Evolutionary conservation across 2,113 vertebrate species (phyloP), one percentile per base, ranked within the genome.

Genomic region (Hymenochirus boettgeri): DNA sequence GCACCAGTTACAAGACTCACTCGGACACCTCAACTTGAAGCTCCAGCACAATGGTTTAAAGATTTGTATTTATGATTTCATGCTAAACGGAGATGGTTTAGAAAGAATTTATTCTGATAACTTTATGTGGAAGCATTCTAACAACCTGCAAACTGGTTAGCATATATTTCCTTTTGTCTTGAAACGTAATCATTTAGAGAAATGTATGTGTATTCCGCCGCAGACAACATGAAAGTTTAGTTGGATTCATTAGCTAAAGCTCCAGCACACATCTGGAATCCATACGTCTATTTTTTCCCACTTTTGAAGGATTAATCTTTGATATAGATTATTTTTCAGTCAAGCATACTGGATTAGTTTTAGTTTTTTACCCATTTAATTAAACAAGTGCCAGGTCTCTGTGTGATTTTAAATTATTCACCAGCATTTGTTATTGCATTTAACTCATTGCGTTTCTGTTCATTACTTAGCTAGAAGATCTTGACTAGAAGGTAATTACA

Each of bases 331-430:
- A 73, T 85, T 79, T 87, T 87, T 89, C 84, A 81, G 75, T 83
- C 81, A 85, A 76, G 78, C 69, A 46, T 72, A 83, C 79, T 85
- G 78, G 82, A 86, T 88, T 87, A 86, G 83, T 86, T 87, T 78
- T 76, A 83, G 81, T 86, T 86, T 86, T 31, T 78, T 89, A 86
- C 83, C 84, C 39, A 87, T 88, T 89, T 86, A 90, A 88, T 91
- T 88, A 88, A 87, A 83, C 82, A 86, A 80, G 79, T 83, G 79
- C 77, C 82, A 71, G 79, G 55, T 70, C 74, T 79, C 86, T 83
- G 84, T 79, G 83, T 73, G 75, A 79, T 82, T 81, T 73, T 89
- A 74, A 89, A 89, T 89, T 86, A 90, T 90, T 89, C 87, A 89
- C 79, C 71, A 83, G 76, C 75, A 65, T 60, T 70, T 75, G 79